Evolutionary conservation across 2,113 vertebrate genomes (phyloP), one percentile per base, ranked within the genome.

Genomic region (Nettapus auritus): DNA sequence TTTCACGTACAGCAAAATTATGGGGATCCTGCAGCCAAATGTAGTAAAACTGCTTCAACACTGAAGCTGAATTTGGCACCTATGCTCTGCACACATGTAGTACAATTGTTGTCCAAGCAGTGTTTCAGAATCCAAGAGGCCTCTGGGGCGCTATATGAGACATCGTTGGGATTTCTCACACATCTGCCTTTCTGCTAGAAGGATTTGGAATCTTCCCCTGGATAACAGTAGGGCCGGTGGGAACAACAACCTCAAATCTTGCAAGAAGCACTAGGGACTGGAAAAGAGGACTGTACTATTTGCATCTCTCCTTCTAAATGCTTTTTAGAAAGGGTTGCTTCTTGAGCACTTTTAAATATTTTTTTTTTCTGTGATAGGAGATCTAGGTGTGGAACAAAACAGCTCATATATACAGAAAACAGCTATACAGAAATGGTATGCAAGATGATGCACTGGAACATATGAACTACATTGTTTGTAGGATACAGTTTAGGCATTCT

Each of bases 41-140:
- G 94, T 87, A 96, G 96, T 97, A 96, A 96, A 96, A 96, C 66
- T 94, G 89, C 78, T 88, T 92, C 77, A 89, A 12, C 26, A 44
- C 31, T 94, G 91, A 94, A 90, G 81, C 70, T 79, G 89, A 76
- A 92, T 88, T 93, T 96, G 94, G 95, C 95, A 94, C 15, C 57
- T 53, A 3, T 6, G 57, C 53, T 94, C 53, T 10, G 62, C 89
- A 95, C 94, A 93, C 89, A 85, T 91, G 84, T 60, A 89, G 91
- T 60, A 70, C 95, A 66, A 23, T 44, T 92, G 77, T 92, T 92
- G 89, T 90, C 94, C 89, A 96, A 97, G 91, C 44, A 69, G 81
- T 0, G 0, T 84, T 90, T 87, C 70, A 73, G 86, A 59, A 91
- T 96, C 95, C 96, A 97, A 94, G 94, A 94, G 86, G 94, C 95